Conservation (phyloP, 2,113 vertebrate genomes). For the Myxocyprinus asiaticus region DNA sequence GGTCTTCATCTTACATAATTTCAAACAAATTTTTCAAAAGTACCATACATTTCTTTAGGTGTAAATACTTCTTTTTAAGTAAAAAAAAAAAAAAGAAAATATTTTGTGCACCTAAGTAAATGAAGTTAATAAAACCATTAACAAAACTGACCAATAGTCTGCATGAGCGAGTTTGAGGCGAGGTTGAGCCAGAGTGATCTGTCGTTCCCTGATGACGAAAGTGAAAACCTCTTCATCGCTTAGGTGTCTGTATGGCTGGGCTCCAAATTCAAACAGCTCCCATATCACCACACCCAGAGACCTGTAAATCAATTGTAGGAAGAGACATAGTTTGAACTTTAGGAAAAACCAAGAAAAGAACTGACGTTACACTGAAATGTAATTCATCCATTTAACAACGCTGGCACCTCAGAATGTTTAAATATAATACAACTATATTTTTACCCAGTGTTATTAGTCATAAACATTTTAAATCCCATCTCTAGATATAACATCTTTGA, state of each 20-base stretch:
- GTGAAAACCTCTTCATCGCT: slow-evolving; percentile 89
- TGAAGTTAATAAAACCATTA: neutral
- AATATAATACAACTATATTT: neutral
- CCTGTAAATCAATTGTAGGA: slow-evolving; percentile 66
- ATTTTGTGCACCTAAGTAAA: neutral
- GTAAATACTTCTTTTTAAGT: too few relatives aligned
- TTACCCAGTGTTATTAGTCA: neutral
- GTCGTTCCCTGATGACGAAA: slow-evolving; percentile 88
- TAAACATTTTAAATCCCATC: too few relatives aligned
- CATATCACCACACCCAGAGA: slow-evolving; percentile 91
- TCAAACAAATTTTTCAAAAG: too few relatives aligned
- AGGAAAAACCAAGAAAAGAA: neutral
- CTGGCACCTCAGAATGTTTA: too few relatives aligned
- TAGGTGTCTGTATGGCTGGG: slow-evolving; percentile 88
- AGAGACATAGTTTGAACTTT: neutral
- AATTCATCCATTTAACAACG: too few relatives aligned
- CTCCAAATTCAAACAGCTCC: slow-evolving; percentile 92
- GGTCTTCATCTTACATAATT: too few relatives aligned
- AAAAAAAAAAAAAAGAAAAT: too few relatives aligned
- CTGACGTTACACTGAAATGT: too few relatives aligned
- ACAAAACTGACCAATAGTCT: slow-evolving; percentile 84
- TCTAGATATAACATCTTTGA: too few relatives aligned
- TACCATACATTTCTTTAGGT: too few relatives aligned
- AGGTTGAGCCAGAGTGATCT: slow-evolving; percentile 87
- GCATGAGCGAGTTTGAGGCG: slow-evolving; percentile 87